phyloP scores from a whole-genome alignment of 2,797 vertebrate genomes.

The Miopithecus talapoin region DNA sequence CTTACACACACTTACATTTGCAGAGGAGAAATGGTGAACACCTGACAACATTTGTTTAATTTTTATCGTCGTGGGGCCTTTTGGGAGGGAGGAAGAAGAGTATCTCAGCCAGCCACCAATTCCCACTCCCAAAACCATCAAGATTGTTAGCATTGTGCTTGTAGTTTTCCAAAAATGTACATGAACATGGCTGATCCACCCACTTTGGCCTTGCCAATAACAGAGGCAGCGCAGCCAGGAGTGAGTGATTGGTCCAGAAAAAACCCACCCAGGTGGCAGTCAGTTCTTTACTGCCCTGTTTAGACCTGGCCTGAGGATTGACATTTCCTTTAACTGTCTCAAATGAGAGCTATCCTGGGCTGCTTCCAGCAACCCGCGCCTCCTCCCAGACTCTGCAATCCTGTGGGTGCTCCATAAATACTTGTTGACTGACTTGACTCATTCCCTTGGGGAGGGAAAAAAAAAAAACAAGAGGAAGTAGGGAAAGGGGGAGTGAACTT shows the following conservation, averaged over 20 bases:
- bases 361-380: conserved; percentile 53
- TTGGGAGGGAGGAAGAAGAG: neutral
- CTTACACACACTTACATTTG: neutral
- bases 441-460: conserved; percentile 38
- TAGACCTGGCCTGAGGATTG: conserved; percentile 63
- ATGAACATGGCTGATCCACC: conserved; percentile 21
- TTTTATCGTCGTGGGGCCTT: conserved; percentile 43
- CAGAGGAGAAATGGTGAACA: conserved; percentile 41
- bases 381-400: conserved; percentile 46
- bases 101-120: neutral
- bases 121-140: neutral
- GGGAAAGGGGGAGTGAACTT: conserved; percentile 46
- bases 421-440: conserved; percentile 77
- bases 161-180: conserved; percentile 61
- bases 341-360: conserved; percentile 49
- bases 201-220: conserved; percentile 37
- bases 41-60: conserved; percentile 52
- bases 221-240: neutral
- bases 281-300: conserved; percentile 46
- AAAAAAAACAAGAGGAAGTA: conserved; percentile 8
- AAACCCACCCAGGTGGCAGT: conserved; percentile 61
- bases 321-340: conserved; percentile 67
- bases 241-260: conserved; percentile 22
- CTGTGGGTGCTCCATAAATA: conserved; percentile 73
- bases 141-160: neutral